A percentile compares a stretch with the other conserved stretches of the same genome.
Evolutionary conservation across 1,140 invertebrate genomes (phyloP).

Genomic region (Harlomillsia oculata): DNA sequence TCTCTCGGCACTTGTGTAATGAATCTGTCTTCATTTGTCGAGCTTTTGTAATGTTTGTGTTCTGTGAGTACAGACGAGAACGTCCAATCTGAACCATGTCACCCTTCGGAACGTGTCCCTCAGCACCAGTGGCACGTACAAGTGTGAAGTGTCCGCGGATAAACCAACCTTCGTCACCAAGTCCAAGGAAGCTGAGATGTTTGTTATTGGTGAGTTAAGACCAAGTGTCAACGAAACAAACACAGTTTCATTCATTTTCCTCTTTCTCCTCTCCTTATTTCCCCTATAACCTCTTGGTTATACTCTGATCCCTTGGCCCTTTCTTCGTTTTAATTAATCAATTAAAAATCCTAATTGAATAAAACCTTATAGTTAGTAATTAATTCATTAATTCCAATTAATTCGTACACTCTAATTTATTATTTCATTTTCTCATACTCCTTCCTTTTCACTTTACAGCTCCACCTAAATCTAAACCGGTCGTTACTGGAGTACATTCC

Average conservation of each 20-base stretch:
- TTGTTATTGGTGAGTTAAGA: conserved; percentile 27
- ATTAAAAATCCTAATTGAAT: not conserved
- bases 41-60: too few relatives aligned
- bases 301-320: not conserved
- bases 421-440: not conserved
- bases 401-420: conserved; percentile 5
- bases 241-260: not conserved
- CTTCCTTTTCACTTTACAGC: conserved; percentile 20
- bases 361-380: conserved; percentile 9
- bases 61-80: conserved; percentile 9
- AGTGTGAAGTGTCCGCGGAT: conserved; percentile 38
- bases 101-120: conserved; percentile 31
- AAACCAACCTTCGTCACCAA: conserved; percentile 29
- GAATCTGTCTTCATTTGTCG: too few relatives aligned
- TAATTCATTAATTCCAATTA: conserved; percentile 1
- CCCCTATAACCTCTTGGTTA: not conserved
- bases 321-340: not conserved
- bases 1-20: too few relatives aligned
- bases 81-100: conserved; percentile 23
- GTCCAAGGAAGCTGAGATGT: conserved; percentile 21
- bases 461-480: conserved; percentile 26
- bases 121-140: conserved; percentile 35
- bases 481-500: conserved; percentile 24
- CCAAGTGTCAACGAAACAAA: not conserved
- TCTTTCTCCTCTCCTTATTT: not conserved